phyloP scores from a whole-genome alignment of 2,113 vertebrate genomes.

The Laticauda laticaudata region DNA sequence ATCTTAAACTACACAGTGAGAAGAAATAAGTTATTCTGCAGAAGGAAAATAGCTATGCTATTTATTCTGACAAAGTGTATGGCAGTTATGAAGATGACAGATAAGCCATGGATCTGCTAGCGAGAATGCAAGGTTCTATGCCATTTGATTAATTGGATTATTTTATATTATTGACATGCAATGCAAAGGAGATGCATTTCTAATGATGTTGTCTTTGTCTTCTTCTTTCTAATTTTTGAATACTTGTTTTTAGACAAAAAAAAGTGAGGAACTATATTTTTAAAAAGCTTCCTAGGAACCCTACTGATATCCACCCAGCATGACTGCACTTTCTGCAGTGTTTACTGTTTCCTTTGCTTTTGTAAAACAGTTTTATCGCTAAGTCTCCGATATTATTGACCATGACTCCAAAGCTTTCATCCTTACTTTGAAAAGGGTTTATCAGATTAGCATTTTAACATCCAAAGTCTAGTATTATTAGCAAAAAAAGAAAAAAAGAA shows the following conservation, averaged over 20 bases:
- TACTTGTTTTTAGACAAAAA: slow-evolving; percentile 48
- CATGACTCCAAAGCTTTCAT: slow-evolving; percentile 44
- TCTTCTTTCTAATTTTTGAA: slow-evolving; percentile 40
- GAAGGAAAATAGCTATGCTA: background rate
- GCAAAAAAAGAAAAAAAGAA: slow-evolving; percentile 10
- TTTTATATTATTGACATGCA: background rate
- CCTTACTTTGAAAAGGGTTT: slow-evolving; percentile 36
- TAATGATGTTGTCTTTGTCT: background rate
- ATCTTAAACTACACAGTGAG: background rate
- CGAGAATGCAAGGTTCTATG: background rate
- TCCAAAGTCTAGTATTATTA: slow-evolving; percentile 30
- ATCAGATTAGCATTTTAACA: slow-evolving; percentile 40
- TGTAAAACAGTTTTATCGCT: slow-evolving; percentile 52
- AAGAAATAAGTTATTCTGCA: background rate
- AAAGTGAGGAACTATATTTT: slow-evolving; percentile 17
- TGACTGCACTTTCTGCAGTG: slow-evolving; percentile 50
- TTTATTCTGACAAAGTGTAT: background rate
- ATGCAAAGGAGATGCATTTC: background rate
- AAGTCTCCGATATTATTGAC: slow-evolving; percentile 49
- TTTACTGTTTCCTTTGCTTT: slow-evolving; percentile 31
- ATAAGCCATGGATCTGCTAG: background rate
- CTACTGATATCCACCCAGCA: slow-evolving; percentile 52
- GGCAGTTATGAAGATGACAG: background rate
- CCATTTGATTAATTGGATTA: background rate
- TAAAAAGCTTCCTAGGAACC: slow-evolving; percentile 47